A percentile compares a stretch with the other conserved stretches of the same genome.
Conservation (phyloP, 1,140 invertebrate species). For the Cydia amplana region DNA sequence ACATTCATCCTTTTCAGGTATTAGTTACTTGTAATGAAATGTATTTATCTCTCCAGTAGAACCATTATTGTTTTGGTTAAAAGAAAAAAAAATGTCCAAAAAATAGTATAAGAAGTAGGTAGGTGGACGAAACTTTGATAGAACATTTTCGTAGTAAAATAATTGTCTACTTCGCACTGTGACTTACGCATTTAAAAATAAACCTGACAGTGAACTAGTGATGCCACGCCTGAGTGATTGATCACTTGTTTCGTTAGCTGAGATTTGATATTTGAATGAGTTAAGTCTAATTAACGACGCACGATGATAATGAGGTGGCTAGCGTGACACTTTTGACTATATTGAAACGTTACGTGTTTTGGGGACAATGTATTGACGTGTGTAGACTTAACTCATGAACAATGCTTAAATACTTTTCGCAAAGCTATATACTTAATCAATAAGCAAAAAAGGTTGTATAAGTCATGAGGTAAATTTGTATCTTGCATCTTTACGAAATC, state of each 20-base stretch:
- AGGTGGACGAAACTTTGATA: too few species aligned
- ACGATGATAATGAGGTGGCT: background rate
- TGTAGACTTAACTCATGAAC: too few species aligned
- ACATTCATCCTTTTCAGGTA: too few species aligned
- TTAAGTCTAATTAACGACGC: conserved; percentile 3
- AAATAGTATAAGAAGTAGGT: too few species aligned
- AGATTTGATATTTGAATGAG: background rate
- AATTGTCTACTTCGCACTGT: background rate
- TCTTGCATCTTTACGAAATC: background rate
- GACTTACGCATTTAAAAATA: conserved; percentile 20
- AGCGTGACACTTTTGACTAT: background rate
- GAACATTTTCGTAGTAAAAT: background rate
- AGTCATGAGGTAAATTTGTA: conserved; percentile 1
- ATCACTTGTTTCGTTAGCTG: conserved; percentile 11
- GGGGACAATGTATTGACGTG: background rate
- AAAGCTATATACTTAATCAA: too few species aligned
- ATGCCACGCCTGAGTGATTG: background rate
- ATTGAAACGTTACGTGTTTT: background rate
- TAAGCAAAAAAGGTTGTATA: background rate
- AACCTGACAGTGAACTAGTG: background rate
- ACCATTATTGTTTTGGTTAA: too few species aligned
- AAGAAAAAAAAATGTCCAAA: too few species aligned
- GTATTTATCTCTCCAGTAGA: background rate
- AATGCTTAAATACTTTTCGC: too few species aligned
- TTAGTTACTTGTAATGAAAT: too few species aligned